Base-by-base conservation (phyloP, 1,140 invertebrate species). In the Anastatus disparis region DNA sequence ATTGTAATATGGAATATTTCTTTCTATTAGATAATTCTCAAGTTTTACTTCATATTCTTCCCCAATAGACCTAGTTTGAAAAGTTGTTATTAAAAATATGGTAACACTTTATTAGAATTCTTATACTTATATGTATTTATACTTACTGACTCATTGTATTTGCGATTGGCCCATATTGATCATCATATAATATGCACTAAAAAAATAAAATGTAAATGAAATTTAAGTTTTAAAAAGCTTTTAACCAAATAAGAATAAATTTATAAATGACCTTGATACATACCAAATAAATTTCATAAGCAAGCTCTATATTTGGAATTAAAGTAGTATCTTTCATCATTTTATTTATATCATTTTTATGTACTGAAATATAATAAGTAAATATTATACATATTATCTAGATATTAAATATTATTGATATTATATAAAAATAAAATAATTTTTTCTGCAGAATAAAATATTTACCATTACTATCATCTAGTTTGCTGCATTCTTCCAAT, bases 251-350 rank as follows among this genome's bases (percentile, higher is more conserved):
- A 52, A 46, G 29, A 67, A 31, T 69, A n/a, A 86, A 72, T 22
- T 82, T 67, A 35, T 38, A 42, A n/a, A 53, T 44, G 77, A 76
- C 85, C 86, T 78, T 52, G 15, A 56, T 22, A 50, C 42, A 55
- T 89, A 94, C 93, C 86, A 93, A 82, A 83, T 91, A 92, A 10
- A 93, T 87, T 88, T 95, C 93, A 81, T 90, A 90, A 1, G 93
- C 90, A 22, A 95, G 85, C 76, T 90, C 83, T 63, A 87, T 87
- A 81, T 95, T 89, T 70, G 90, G 84, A 74, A 95, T 94, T 17
- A 91, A 76, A 17, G 89, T 88, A 20, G 92, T 90, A 76, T 94
- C 91, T 77, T 90, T 91, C 72, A 94, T 83, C 69, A 90, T 84
- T 74, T 88, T 87, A 64, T 88, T 90, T 4, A 93, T 76, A 69